Conservation (phyloP, 2,797 vertebrate species). For the Otus scops region DNA sequence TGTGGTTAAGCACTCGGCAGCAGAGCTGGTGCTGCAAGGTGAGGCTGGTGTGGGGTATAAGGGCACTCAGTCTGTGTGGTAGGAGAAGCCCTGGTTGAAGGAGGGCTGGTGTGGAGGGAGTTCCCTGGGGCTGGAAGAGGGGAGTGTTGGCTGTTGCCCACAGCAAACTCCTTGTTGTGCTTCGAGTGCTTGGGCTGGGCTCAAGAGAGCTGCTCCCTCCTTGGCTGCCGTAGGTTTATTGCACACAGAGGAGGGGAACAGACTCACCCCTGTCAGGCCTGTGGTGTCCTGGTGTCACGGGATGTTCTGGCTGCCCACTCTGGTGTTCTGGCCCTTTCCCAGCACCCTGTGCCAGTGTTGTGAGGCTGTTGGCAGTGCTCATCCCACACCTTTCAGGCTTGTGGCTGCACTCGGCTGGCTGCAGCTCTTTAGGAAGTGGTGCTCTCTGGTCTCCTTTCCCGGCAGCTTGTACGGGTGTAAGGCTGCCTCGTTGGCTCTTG, state of each 20-base stretch:
- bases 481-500: background rate
- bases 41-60: background rate
- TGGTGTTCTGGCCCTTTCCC: background rate
- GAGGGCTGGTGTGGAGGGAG: background rate
- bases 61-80: fast-evolving
- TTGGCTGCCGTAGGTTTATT: background rate
- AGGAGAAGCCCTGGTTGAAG: background rate
- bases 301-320: background rate
- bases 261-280: too few species aligned
- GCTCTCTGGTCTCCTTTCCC: background rate
- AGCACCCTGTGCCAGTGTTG: background rate
- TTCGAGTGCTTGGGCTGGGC: fast-evolving
- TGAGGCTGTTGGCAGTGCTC: background rate
- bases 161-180: background rate
- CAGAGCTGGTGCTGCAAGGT: background rate
- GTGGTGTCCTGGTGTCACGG: background rate
- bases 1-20: fast-evolving
- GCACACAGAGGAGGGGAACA: background rate
- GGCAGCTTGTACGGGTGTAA: fast-evolving
- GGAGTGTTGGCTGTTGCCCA: background rate
- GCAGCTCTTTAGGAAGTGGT: fast-evolving
- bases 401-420: background rate
- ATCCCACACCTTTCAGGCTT: fast-evolving
- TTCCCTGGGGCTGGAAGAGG: background rate
- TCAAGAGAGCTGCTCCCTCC: background rate